A percentile compares a stretch with the other conserved stretches of the same genome.
Conservation (phyloP, 1,140 invertebrate species). For the Drosophila parvula region DNA sequence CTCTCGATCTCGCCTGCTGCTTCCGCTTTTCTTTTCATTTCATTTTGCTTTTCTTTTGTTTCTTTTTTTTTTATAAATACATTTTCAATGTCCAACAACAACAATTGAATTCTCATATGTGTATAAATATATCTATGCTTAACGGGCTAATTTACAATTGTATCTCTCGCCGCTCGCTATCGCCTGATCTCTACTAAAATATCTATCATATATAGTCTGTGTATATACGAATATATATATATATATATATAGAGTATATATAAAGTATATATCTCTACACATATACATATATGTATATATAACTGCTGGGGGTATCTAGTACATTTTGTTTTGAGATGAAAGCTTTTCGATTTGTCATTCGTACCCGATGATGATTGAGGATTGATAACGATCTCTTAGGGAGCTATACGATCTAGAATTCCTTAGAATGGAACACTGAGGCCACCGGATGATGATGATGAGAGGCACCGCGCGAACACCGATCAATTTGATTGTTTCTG, state of each 20-base stretch:
- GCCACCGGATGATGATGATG: conserved; percentile 21
- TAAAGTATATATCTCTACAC: conserved; percentile 1
- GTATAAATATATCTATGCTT: conserved; percentile 71
- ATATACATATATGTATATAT: conserved; percentile 1
- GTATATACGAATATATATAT: conserved; percentile 23
- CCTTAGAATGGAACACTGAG: conserved; percentile 37
- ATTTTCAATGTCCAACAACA: conserved; percentile 89
- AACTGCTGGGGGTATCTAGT: conserved; percentile 15
- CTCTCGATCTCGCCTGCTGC: not conserved
- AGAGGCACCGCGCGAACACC: conserved; percentile 36
- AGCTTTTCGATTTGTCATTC: conserved; percentile 41
- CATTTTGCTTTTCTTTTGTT: not conserved
- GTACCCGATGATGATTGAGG: not conserved
- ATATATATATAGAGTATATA: conserved; percentile 5
- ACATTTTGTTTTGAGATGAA: conserved; percentile 23
- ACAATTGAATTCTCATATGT: conserved; percentile 73
- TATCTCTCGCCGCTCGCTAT: conserved; percentile 27
- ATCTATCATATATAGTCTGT: conserved; percentile 30
- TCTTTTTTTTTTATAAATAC: conserved; percentile 57
- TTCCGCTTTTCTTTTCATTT: conserved; percentile 14
- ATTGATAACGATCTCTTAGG: conserved; percentile 30
- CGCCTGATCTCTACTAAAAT: conserved; percentile 30
- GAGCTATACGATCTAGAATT: conserved; percentile 34
- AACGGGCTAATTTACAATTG: conserved; percentile 70
- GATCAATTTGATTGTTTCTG: conserved; percentile 46